Percentiles rank a stretch among this genome's conserved stretches.
phyloP scores from a whole-genome alignment of 2,888 invertebrate genomes.

The Antheraea yamamai region DNA sequence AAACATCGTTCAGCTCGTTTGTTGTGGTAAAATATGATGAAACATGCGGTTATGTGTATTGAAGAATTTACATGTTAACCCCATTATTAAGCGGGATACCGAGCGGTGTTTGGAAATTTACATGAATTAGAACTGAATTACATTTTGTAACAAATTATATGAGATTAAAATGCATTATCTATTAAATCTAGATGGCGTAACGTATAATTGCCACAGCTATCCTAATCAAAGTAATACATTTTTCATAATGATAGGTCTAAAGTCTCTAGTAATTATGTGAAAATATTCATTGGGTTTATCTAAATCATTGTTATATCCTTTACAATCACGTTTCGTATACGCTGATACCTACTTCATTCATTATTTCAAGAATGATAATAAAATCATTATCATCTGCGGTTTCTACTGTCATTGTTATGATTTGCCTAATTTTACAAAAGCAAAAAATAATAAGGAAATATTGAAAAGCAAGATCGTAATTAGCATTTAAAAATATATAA shows the following conservation, averaged over 20 bases:
- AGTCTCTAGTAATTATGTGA: not conserved
- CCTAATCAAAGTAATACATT: not conserved
- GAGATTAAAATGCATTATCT: not conserved
- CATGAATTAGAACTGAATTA: not conserved
- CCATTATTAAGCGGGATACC: slow-evolving; percentile 25
- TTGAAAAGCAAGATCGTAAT: not conserved
- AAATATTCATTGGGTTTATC: not conserved
- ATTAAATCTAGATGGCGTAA: not conserved
- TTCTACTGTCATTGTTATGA: not conserved
- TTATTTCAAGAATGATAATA: not conserved
- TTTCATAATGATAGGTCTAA: not conserved
- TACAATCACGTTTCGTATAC: not conserved
- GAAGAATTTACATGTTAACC: slow-evolving; percentile 26
- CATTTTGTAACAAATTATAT: not conserved
- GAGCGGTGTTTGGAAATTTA: slow-evolving; percentile 13
- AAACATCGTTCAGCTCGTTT: slow-evolving; percentile 15
- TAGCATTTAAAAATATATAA: too few species aligned
- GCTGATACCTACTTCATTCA: not conserved
- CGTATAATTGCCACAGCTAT: not conserved
- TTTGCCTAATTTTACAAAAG: too few species aligned
- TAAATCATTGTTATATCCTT: not conserved
- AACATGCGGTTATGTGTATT: slow-evolving; percentile 27
- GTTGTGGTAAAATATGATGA: slow-evolving; percentile 23
- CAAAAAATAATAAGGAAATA: too few species aligned
- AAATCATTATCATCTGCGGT: not conserved